Conservation (phyloP, 1,140 invertebrate genomes). For the Druon quercuslanigerum region DNA sequence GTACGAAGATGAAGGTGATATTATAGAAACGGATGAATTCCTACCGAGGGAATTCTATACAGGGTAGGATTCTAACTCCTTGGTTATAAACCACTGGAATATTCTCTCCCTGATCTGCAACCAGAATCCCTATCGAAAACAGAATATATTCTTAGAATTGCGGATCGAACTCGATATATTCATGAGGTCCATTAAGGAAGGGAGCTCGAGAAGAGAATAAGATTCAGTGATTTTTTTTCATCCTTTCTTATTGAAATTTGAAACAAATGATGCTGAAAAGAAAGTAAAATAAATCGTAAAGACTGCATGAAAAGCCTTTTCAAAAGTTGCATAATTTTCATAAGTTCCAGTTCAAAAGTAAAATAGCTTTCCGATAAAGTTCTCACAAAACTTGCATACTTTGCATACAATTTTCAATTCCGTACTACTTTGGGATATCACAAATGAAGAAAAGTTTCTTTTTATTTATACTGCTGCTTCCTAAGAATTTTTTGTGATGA, state of each 20-base stretch:
- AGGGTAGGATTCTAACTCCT: neutral
- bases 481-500: no score
- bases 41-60: constrained; percentile 5
- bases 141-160: constrained; percentile 7
- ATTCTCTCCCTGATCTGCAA: constrained; percentile 2
- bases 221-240: neutral
- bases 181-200: constrained; percentile 7
- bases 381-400: no score
- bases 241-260: neutral
- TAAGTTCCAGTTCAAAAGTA: no score
- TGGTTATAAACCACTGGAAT: constrained; percentile 12
- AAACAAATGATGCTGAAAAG: no score
- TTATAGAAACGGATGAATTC: constrained; percentile 27
- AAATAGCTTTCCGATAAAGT: no score
- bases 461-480: no score
- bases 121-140: constrained; percentile 1
- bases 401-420: no score
- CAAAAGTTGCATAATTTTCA: no score
- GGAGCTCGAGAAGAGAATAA: neutral
- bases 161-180: constrained; percentile 6
- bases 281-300: no score
- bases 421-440: no score
- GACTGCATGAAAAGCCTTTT: no score
- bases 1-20: constrained; percentile 9
- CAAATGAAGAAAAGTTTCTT: no score